These are phyloP conservation scores for Antechinus flavipes DNA, from an alignment of 2,113 vertebrate genomes.

Conservation along the genomic window DNA sequence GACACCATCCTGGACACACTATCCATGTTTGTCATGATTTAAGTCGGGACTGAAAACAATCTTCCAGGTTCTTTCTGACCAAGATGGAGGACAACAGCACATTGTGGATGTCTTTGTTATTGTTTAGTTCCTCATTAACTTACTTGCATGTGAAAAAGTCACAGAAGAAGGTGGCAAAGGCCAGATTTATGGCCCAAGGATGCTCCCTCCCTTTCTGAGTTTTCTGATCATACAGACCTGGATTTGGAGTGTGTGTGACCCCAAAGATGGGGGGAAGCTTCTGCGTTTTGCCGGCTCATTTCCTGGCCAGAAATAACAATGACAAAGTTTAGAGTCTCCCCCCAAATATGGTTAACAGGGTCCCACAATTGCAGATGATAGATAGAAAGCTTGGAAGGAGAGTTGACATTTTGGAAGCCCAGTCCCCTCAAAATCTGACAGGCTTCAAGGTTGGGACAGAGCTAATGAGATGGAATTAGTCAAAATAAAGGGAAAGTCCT, in stretches of 20 bases:
- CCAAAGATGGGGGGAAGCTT: background rate
- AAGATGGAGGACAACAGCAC: background rate
- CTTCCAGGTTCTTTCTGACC: background rate
- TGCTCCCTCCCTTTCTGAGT: background rate
- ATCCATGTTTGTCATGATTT: background rate
- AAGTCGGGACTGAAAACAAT: background rate
- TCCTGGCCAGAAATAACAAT: background rate
- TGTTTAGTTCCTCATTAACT: background rate
- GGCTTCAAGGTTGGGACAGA: background rate
- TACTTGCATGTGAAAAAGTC: background rate
- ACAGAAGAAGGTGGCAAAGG: background rate
- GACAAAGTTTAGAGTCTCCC: background rate
- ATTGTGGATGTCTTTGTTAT: background rate
- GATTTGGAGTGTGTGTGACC: background rate
- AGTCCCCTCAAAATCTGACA: background rate
- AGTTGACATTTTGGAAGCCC: background rate
- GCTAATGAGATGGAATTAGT: background rate
- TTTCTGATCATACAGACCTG: background rate
- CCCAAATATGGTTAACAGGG: background rate
- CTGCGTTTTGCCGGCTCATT: background rate
- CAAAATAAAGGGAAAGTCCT: background rate
- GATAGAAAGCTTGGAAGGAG: background rate
- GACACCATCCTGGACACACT: background rate
- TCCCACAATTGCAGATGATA: background rate
- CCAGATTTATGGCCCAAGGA: background rate